These are phyloP conservation scores for Pyxicephalus adspersus DNA, from an alignment of 2,113 vertebrate genomes.

Conservation along the genomic window DNA sequence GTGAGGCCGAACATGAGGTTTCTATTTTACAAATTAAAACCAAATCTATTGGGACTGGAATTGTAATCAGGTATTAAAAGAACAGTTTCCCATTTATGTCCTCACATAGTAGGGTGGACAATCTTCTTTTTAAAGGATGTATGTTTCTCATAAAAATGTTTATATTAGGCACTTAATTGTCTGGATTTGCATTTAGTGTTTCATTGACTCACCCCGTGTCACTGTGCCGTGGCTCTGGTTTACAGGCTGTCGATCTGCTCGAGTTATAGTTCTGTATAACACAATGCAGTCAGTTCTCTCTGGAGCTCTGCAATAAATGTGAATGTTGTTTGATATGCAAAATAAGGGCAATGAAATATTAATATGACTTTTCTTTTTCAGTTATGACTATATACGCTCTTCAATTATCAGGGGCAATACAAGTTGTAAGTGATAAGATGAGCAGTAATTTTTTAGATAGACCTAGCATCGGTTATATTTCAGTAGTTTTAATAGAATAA, in stretches of 20 bases:
- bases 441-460: too few species aligned
- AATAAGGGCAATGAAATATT: too few species aligned
- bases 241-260: not conserved
- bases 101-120: conserved; percentile 5
- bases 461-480: too few species aligned
- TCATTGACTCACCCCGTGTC: conserved; percentile 24
- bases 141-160: conserved; percentile 52
- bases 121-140: not conserved
- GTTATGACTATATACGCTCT: too few species aligned
- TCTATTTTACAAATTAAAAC: conserved; percentile 47
- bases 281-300: not conserved
- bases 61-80: conserved; percentile 51
- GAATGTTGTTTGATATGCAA: too few species aligned
- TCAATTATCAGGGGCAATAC: too few species aligned
- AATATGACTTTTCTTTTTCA: too few species aligned
- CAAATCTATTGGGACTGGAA: conserved; percentile 37
- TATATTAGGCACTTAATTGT: conserved; percentile 40
- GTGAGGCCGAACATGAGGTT: conserved; percentile 44
- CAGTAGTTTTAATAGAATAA: too few species aligned
- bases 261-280: conserved; percentile 14
- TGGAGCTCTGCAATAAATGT: not conserved
- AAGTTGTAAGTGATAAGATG: too few species aligned
- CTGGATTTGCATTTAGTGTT: conserved; percentile 18
- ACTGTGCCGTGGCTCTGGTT: conserved; percentile 12
- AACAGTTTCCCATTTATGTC: conserved; percentile 39